Base-by-base conservation (phyloP, 2,888 invertebrate genomes). In the Rugalucina vietnamica region DNA sequence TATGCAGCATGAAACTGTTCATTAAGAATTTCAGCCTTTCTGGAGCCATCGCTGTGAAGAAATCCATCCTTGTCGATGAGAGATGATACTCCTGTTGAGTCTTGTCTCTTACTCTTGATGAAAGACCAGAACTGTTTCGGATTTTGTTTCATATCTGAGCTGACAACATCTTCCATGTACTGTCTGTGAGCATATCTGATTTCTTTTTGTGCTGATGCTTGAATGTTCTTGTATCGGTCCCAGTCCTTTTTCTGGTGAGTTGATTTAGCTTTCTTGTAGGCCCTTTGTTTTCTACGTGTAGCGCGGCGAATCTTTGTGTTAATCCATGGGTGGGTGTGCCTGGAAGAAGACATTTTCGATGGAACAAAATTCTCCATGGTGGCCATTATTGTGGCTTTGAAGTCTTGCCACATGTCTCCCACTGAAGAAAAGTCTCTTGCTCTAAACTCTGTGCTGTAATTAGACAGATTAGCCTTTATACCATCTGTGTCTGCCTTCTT, bases 11-110 rank as follows among this genome's bases (percentile, higher is more conserved):
- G 39, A 50, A 85, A 88, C 69, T 88, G 86, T 36, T 76, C 29
- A 49, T 88, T 87, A 1, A 88, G 79, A 12, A 88, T 87, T 4
- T 84, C 39, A 27, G 85, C 84, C 70, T 84, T 85, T 3, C 36
- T 77, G 1, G 43, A 29, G 36, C 36, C 71, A 50, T 84, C 74
- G 72, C 87, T 84, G 24, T 82, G 76, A 18, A 89, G 69, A 54
- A 81, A 84, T 21, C 86, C 87, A 74, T 83, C 84, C 27, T 81
- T 32, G 72, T 86, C 82, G 32, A 50, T 60, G 12, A 87, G 82
- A 4, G 84, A 81, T 50, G 84, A 72, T 14, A 87, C 76, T 12
- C 84, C 84, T n/a, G 24, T 57, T 14, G 77, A 10, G 32, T 89
- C 86, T 75, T 85, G 84, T 14, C 54, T 73, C 54, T 81, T 85